These are phyloP conservation scores for Drosophila persimilis DNA, from an alignment of 1,140 invertebrate species.

Conservation along the genomic window DNA sequence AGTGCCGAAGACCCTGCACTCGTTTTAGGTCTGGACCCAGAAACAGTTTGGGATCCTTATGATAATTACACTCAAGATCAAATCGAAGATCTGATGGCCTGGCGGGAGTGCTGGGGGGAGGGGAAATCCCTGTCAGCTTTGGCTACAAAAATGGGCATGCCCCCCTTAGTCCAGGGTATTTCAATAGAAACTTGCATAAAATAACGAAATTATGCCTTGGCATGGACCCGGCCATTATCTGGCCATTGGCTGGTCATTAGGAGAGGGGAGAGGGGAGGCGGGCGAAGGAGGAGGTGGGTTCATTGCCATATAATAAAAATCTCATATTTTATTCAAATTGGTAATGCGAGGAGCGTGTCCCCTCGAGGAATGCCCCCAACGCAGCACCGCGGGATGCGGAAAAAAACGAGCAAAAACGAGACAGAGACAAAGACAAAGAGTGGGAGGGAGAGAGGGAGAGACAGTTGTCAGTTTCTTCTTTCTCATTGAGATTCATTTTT, in stretches of 20 bases:
- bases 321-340: constrained; percentile 83
- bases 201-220: constrained; percentile 68
- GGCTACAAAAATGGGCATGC: no score
- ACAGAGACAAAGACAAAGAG: background rate
- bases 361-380: constrained; percentile 2
- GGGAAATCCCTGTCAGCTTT: no score
- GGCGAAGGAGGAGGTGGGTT: background rate
- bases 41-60: no score
- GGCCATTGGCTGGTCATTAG: constrained; percentile 68
- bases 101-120: no score
- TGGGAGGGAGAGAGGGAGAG: background rate
- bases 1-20: no score
- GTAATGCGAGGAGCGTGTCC: constrained; percentile 59
- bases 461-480: constrained; percentile 33
- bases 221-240: constrained; percentile 64
- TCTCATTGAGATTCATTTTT: constrained; percentile 64
- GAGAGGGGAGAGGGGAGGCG: background rate
- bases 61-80: no score
- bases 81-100: no score
- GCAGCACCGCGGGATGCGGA: constrained; percentile 12
- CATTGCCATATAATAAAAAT: constrained; percentile 68
- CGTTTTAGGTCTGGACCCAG: no score
- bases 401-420: no score
- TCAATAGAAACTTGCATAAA: constrained; percentile 39
- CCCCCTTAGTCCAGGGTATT: no score